Base-by-base conservation (phyloP, 2,113 vertebrate species). In the Hypocryptadius cinnamomeus region DNA sequence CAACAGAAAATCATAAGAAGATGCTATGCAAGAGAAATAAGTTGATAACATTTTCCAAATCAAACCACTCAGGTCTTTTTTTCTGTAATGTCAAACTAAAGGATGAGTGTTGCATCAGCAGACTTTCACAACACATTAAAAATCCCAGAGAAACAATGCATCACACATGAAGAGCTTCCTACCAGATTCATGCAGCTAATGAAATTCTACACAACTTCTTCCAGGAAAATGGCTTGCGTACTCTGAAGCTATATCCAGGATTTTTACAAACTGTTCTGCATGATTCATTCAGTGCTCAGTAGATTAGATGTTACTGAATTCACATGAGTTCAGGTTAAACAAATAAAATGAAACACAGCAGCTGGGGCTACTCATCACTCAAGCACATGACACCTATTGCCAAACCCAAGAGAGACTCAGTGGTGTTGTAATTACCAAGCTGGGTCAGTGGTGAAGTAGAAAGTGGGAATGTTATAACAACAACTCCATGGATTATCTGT, bases 261-360 rank as follows among this genome's bases (percentile, higher is more conserved):
- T 87, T 95, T 95, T 92, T 85, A 89, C 90, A 91, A 95, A 94
- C 88, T 91, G 90, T 89, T 94, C 93, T 91, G 83, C 65, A 81
- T 94, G 89, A 95, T 92, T 96, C 86, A 95, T 80, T 94, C 87
- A 90, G 56, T 2, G 7, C 60, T 83, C 0, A 0, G 71, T 83
- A 94, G 91, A 95, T 96, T 94, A 95, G 92, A 96, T 90, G 82
- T 89, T 92, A 91, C 50, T 95, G 92, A 93, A 96, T 92, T 95
- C 86, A 84, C 90, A 94, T 87, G 86, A 93, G 78, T 94, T 94
- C 87, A 89, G 19, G 3, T 80, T 95, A 94, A 96, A 93, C 85
- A 92, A 95, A 92, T 96, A 95, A 94, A 89, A 66, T 64, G 13
- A 93, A 95, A 79, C 60, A 70, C 86, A 94, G 92, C 95, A 97